phyloP scores from a whole-genome alignment of 2,113 vertebrate species.

The Benitochromis conjunctus region DNA sequence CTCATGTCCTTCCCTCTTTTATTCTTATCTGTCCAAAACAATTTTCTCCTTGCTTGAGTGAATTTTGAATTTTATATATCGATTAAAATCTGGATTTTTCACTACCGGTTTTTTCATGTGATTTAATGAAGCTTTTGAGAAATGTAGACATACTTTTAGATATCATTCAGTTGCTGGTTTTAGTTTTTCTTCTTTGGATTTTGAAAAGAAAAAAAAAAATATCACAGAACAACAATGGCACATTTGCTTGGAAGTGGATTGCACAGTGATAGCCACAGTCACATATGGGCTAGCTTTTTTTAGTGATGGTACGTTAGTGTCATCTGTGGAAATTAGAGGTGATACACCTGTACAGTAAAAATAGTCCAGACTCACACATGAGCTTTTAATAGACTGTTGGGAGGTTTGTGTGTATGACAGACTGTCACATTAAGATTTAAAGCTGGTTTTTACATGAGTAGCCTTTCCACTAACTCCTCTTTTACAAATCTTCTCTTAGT shows the following conservation, averaged over 20 bases:
- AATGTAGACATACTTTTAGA: not conserved
- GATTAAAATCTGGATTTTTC: not conserved
- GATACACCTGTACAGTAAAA: not conserved
- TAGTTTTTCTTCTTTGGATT: not conserved
- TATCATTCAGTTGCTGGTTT: not conserved
- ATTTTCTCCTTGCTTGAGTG: not conserved
- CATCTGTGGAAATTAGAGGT: not conserved
- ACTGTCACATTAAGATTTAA: slow-evolving; percentile 9
- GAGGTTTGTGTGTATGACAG: not conserved
- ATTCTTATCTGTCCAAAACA: not conserved
- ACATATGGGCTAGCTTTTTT: not conserved
- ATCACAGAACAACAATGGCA: not conserved
- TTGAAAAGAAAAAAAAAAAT: not conserved
- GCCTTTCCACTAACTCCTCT: not conserved
- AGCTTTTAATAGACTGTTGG: slow-evolving; percentile 9
- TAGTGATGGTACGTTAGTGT: not conserved
- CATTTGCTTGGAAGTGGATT: not conserved
- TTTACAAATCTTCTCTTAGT: slow-evolving; percentile 1
- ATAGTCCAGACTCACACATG: not conserved
- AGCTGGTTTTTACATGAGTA: not conserved
- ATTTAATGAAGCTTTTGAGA: not conserved
- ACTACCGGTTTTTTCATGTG: not conserved
- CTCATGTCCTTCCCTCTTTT: not conserved
- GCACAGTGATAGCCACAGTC: not conserved
- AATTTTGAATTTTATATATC: not conserved